Evolutionary conservation across 2,888 invertebrate genomes (phyloP), one percentile per base, ranked within the genome.

Genomic region (Lutraria lutraria): DNA sequence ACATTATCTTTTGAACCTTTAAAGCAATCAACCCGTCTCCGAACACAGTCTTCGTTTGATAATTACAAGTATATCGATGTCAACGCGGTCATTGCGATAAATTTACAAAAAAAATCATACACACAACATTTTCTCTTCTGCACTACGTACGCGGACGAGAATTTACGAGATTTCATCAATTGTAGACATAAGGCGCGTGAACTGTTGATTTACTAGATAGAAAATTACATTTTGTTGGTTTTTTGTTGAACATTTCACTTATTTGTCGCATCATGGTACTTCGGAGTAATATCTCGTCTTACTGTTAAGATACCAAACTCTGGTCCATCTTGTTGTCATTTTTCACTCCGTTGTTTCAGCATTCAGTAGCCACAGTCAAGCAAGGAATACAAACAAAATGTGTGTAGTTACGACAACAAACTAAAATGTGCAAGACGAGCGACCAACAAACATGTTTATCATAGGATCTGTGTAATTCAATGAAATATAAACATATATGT

Each of bases 81-180:
- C 87, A 82, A 34, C 25, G 19, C 82, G 87, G 60, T 34, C 87
- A 82, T 76, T 53, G 87, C 56, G 82, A 83, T 87, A 87, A 87
- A 87, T 82, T 76, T 72, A 56, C 83, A 54, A 87, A 87, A 81
- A 86, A 83, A 52, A 53, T 2, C 2, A 43, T 8, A 43, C 43
- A 43, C 43, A 8, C 8, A 43, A 86, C 63, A 43, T 34, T 34
- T 31, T 76, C 34, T 6, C 21, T 16, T 82, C n/a, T 76, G 87
- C 72, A 83, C 87, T 43, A 52, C 21, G 83, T 68, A 53, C 56
- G 56, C 87, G 53, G 53, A 87, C 83, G 81, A 34, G 83, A 87
- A 87, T 83, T 87, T 87, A 87, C 81, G 83, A 87, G 82, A 80
- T 85, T 87, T 87, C 76, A 72, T 83, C 87, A 82, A 83, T 76